These are phyloP conservation scores for Tetramorium alpestre DNA, from an alignment of 1,140 invertebrate genomes.

Conservation along the genomic window DNA sequence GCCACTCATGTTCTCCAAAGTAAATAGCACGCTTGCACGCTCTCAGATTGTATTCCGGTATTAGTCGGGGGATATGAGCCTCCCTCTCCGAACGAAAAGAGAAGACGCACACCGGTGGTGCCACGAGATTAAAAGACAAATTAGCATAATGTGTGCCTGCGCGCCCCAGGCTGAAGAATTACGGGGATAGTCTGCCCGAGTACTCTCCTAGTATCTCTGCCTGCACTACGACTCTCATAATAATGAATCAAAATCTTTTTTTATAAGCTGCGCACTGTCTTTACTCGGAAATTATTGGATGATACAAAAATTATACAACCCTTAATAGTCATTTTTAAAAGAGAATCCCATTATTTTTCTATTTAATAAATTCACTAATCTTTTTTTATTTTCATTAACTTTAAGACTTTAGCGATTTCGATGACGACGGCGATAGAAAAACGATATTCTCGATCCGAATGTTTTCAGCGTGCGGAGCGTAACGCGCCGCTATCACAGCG, in stretches of 20 bases:
- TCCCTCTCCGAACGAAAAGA: slow-evolving; percentile 60
- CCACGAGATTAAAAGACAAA: slow-evolving; percentile 81
- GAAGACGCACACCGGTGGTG: slow-evolving; percentile 68
- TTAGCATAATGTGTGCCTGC: slow-evolving; percentile 81
- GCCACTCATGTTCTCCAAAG: slow-evolving; percentile 45
- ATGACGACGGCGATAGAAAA: slow-evolving; percentile 27
- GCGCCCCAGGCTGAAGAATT: slow-evolving; percentile 49
- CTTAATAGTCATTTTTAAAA: neutral
- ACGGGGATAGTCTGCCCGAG: slow-evolving; percentile 39
- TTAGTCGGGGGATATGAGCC: slow-evolving; percentile 39
- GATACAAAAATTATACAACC: neutral
- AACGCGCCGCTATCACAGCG: slow-evolving; percentile 42
- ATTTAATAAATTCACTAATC: neutral
- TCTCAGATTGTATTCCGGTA: slow-evolving; percentile 64
- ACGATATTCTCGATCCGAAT: slow-evolving; percentile 14
- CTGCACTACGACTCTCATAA: slow-evolving; percentile 42
- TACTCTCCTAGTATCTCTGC: slow-evolving; percentile 63
- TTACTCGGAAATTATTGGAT: neutral
- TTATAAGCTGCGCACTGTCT: slow-evolving; percentile 5
- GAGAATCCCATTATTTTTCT: neutral
- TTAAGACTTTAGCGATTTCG: slow-evolving; percentile 11
- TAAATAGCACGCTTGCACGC: slow-evolving; percentile 69
- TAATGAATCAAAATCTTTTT: slow-evolving; percentile 57
- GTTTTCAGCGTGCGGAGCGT: slow-evolving; percentile 30
- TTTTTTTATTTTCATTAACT: neutral